Conservation (phyloP, 23 tunicate species). For the Halocynthia roretzi region DNA sequence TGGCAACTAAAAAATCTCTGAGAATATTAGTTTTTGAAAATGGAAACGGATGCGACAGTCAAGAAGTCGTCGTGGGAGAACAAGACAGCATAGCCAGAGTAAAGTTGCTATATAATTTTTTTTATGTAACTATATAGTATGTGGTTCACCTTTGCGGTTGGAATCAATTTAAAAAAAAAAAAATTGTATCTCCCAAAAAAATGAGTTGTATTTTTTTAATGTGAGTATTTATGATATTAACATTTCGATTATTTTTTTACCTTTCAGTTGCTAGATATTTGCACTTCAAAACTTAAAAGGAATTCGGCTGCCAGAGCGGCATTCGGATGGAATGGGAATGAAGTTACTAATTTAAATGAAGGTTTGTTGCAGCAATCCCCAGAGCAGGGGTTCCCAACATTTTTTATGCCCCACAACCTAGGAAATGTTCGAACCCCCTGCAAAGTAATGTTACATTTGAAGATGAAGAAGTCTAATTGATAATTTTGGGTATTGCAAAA, state of each 20-base stretch:
- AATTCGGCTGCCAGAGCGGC: conserved; percentile 3
- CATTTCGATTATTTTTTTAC: not conserved
- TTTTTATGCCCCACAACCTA: no score
- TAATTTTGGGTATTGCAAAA: not conserved
- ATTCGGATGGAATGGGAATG: conserved; percentile 18
- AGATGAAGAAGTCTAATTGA: not conserved
- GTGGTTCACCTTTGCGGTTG: no score
- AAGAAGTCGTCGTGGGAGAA: conserved; percentile 40
- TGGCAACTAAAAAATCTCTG: conserved; percentile 47
- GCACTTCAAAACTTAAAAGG: conserved; percentile 10
- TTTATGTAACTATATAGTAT: not conserved
- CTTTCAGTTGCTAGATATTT: conserved; percentile 1
- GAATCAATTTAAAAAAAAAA: not conserved
- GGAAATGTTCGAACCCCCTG: no score
- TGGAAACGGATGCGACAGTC: conserved; percentile 56
- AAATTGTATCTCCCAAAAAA: not conserved
- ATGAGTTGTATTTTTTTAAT: not conserved
- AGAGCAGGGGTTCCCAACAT: no score
- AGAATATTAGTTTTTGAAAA: conserved; percentile 48
- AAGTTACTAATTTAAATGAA: conserved; percentile 8
- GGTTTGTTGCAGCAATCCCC: not conserved
- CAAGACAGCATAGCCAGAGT: not conserved
- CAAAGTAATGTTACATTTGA: no score
- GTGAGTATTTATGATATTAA: not conserved
- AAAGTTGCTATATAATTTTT: not conserved